Evolutionary conservation across 2,113 vertebrate genomes (phyloP).

Genomic region (mouse (Mus musculus)): DNA sequence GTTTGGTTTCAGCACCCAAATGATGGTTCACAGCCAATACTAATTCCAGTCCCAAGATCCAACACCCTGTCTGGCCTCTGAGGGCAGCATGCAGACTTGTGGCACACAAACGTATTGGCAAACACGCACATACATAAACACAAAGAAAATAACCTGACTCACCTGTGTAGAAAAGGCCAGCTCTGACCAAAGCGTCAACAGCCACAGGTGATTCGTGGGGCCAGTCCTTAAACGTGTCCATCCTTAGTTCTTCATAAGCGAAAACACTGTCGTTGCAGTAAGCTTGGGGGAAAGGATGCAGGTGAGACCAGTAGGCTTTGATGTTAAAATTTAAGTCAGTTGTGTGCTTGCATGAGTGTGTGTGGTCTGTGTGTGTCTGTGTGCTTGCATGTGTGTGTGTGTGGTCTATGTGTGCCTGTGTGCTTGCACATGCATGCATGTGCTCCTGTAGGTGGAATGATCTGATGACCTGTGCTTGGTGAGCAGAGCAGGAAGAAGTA

Average conservation of each 20-base stretch:
- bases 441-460: neutral
- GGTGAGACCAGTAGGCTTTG: no score
- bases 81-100: neutral
- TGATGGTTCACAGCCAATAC: neutral
- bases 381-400: no score
- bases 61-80: neutral
- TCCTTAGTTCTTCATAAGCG: slow-evolving; percentile 41
- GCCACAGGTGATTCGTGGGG: rapidly evolving
- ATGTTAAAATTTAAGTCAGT: neutral
- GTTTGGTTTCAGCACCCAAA: neutral
- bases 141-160: neutral
- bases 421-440: no score
- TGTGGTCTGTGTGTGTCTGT: no score
- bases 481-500: neutral
- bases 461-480: neutral
- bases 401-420: no score
- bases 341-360: no score
- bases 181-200: slow-evolving; percentile 37
- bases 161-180: slow-evolving; percentile 68
- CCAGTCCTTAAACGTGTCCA: slow-evolving; percentile 57
- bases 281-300: no score
- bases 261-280: slow-evolving; percentile 54
- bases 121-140: neutral
- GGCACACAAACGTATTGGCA: neutral
- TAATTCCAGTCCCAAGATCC: neutral